These are phyloP conservation scores for Lysiphlebus fabarum DNA, from an alignment of 1,140 invertebrate species.

Conservation along the genomic window DNA sequence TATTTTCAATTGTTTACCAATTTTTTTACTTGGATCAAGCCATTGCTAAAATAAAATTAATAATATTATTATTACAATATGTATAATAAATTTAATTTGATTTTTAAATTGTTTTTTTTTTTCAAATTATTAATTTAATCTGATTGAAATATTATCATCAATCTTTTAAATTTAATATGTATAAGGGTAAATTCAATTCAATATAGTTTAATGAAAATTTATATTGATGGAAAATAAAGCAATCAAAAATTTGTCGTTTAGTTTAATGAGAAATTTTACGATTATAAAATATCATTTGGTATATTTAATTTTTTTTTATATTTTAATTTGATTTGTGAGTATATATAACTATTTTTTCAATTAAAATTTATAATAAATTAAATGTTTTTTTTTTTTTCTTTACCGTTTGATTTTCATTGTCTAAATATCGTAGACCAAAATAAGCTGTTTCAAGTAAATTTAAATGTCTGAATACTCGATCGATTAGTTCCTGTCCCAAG, in stretches of 20 bases:
- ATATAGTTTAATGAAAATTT: too few relatives aligned
- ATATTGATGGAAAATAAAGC: background rate
- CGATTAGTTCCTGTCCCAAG: slow-evolving; percentile 79
- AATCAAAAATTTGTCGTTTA: too few relatives aligned
- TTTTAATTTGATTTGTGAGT: too few relatives aligned
- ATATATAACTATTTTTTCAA: background rate
- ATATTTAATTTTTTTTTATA: slow-evolving; percentile 4
- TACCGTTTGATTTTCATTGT: slow-evolving; percentile 85
- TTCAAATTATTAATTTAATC: too few relatives aligned
- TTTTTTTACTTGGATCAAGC: slow-evolving; percentile 81
- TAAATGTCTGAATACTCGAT: slow-evolving; percentile 83
- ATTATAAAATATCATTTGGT: background rate
- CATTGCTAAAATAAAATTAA: slow-evolving; percentile 75
- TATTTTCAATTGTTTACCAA: slow-evolving; percentile 76
- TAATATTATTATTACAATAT: slow-evolving; percentile 16
- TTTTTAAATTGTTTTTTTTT: too few relatives aligned
- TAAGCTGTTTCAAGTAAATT: slow-evolving; percentile 90
- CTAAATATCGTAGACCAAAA: slow-evolving; percentile 86
- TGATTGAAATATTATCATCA: too few relatives aligned
- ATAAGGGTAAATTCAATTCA: slow-evolving; percentile 31
- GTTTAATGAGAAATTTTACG: too few relatives aligned
- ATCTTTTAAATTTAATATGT: too few relatives aligned
- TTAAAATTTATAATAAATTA: background rate
- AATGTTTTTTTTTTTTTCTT: slow-evolving; percentile 41
- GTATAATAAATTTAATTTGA: too few relatives aligned